Evolutionary conservation across 2,113 vertebrate genomes (phyloP).

Genomic region (Myrmophylax atrothorax): DNA sequence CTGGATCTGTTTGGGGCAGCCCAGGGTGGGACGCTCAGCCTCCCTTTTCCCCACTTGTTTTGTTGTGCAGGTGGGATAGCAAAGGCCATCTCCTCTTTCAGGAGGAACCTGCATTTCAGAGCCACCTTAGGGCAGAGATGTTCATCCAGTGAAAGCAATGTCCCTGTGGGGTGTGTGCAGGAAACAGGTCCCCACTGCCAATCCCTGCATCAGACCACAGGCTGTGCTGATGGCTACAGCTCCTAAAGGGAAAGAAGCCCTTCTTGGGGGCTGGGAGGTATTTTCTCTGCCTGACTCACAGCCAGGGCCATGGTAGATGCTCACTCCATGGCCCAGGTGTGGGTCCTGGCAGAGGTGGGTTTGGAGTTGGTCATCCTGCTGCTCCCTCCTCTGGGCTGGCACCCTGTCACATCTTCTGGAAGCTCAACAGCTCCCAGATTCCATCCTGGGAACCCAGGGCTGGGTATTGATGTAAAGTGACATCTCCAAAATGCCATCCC

Average conservation of each 20-base stretch:
- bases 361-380: fast-evolving
- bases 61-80: neutral
- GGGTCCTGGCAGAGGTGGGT: neutral
- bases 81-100: neutral
- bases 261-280: neutral
- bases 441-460: neutral
- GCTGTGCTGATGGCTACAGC: neutral
- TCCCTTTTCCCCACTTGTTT: neutral
- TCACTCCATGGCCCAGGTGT: neutral
- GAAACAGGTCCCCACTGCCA: neutral
- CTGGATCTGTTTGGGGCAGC: neutral
- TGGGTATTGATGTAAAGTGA: neutral
- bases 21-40: neutral
- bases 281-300: neutral
- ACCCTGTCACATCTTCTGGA: fast-evolving
- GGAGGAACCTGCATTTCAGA: neutral
- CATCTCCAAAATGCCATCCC: neutral
- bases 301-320: fast-evolving
- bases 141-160: neutral
- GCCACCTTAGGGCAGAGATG: neutral
- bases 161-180: neutral
- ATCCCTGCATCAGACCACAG: fast-evolving
- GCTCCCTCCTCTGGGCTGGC: neutral
- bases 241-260: neutral
- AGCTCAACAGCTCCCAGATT: neutral